A percentile compares a stretch with the other conserved stretches of the same genome.
Conservation (phyloP, 2,888 invertebrate genomes). For the Drosophila buzzatii region DNA sequence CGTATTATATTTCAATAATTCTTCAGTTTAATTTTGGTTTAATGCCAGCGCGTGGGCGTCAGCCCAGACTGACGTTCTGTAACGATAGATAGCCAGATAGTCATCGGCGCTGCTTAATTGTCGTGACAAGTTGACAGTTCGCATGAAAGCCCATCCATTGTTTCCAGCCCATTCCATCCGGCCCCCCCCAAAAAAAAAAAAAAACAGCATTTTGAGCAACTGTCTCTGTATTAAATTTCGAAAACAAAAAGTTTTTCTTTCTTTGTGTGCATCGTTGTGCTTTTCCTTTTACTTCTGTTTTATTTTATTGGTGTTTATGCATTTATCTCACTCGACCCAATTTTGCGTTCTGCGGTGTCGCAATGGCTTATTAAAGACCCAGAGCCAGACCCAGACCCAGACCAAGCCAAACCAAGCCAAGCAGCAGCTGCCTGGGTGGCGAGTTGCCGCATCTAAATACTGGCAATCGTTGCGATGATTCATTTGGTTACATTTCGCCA, state of each 20-base stretch:
- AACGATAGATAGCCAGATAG: slow-evolving; percentile 72
- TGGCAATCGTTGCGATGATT: slow-evolving; percentile 55
- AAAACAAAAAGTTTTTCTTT: slow-evolving; percentile 43
- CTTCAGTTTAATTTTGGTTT: slow-evolving; percentile 65
- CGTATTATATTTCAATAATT: slow-evolving; percentile 75
- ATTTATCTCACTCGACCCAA: slow-evolving; percentile 77
- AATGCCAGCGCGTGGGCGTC: slow-evolving; percentile 64
- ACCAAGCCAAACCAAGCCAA: not conserved
- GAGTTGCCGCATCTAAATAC: slow-evolving; percentile 33
- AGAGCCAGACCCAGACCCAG: no score
- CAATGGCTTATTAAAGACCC: slow-evolving; percentile 71
- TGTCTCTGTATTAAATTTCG: slow-evolving; percentile 48
- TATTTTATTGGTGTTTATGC: slow-evolving; percentile 42
- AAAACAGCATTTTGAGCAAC: slow-evolving; percentile 21
- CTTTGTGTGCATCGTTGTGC: slow-evolving; percentile 45
- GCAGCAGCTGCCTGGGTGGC: slow-evolving; percentile 63
- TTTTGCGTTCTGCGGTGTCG: slow-evolving; percentile 51
- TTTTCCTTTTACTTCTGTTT: slow-evolving; percentile 41
- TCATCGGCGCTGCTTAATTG: slow-evolving; percentile 75
- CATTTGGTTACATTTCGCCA: slow-evolving; percentile 71
- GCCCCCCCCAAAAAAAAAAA: not conserved
- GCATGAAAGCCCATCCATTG: slow-evolving; percentile 77
- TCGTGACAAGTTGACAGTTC: slow-evolving; percentile 81
- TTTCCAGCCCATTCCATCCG: slow-evolving; percentile 15
- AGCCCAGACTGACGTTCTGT: not conserved